Percentiles rank a stretch among this genome's conserved stretches.
These are phyloP conservation scores for Amyelois transitella DNA, from an alignment of 1,140 invertebrate genomes.

Conservation along the genomic window DNA sequence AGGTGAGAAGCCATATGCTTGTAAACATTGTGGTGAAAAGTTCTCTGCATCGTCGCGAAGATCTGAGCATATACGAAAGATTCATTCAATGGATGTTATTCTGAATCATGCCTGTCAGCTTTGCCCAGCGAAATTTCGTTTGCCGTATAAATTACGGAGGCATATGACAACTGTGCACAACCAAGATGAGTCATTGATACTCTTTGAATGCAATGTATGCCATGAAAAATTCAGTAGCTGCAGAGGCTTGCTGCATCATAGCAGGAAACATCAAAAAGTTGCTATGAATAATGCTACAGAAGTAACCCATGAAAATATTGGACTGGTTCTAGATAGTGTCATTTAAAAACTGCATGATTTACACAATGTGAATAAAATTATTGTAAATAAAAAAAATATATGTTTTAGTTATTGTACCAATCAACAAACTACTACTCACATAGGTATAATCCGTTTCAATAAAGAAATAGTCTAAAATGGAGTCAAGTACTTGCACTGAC, in stretches of 20 bases:
- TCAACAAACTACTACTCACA: too few species aligned
- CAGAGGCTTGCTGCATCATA: constrained; percentile 41
- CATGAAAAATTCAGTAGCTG: constrained; percentile 40
- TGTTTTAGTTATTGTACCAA: too few species aligned
- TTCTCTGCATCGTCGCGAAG: constrained; percentile 51
- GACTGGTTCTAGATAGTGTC: background rate
- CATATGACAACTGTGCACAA: constrained; percentile 38
- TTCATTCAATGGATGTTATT: constrained; percentile 26
- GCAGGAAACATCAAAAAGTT: constrained; percentile 32
- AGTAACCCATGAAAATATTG: constrained; percentile 3
- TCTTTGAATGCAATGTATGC: constrained; percentile 40
- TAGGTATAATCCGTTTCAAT: too few species aligned
- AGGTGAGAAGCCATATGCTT: constrained; percentile 51
- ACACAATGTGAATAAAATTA: too few species aligned
- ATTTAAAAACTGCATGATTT: background rate
- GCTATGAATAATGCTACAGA: background rate
- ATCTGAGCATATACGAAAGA: constrained; percentile 49
- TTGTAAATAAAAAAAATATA: too few species aligned
- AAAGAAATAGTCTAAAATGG: too few species aligned
- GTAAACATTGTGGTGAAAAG: constrained; percentile 42
- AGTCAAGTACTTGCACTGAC: too few species aligned
- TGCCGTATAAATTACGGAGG: constrained; percentile 41
- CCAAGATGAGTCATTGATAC: background rate
- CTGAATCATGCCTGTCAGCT: constrained; percentile 41
- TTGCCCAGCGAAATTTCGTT: constrained; percentile 43